Percentiles rank a stretch among this genome's conserved stretches.
phyloP scores from a whole-genome alignment of 1,140 invertebrate species.

The Hycleus phaleratus region DNA sequence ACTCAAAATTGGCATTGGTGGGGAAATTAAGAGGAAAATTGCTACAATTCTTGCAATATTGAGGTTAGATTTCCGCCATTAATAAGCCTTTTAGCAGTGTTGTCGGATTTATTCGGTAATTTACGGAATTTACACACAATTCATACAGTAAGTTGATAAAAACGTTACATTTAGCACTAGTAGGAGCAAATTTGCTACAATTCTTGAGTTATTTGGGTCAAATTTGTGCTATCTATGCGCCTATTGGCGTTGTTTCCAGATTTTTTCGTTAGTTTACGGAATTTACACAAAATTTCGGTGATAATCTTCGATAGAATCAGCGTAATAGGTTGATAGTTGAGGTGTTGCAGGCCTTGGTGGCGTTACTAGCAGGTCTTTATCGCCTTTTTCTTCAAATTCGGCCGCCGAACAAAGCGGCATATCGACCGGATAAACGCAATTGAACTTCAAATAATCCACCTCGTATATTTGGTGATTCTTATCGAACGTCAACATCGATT shows the following conservation, averaged over 20 bases:
- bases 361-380: not conserved
- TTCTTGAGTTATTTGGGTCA: no score
- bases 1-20: no score
- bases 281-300: not conserved
- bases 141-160: no score
- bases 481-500: constrained; percentile 70
- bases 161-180: no score
- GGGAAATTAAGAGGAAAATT: no score
- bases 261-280: not conserved
- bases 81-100: no score
- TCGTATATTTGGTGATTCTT: constrained; percentile 70
- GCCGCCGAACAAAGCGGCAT: constrained; percentile 76
- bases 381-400: constrained; percentile 45
- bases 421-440: constrained; percentile 73
- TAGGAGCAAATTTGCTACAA: no score
- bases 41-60: no score
- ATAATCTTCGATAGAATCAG: not conserved
- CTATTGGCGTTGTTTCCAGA: not conserved
- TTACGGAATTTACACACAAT: not conserved
- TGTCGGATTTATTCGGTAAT: not conserved
- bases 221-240: no score
- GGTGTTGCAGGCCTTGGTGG: not conserved
- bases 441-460: constrained; percentile 83
- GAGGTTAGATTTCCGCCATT: no score
- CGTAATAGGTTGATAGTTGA: no score